Base-by-base conservation (phyloP, 2,797 vertebrate species). In the Epinephelus awoara region DNA sequence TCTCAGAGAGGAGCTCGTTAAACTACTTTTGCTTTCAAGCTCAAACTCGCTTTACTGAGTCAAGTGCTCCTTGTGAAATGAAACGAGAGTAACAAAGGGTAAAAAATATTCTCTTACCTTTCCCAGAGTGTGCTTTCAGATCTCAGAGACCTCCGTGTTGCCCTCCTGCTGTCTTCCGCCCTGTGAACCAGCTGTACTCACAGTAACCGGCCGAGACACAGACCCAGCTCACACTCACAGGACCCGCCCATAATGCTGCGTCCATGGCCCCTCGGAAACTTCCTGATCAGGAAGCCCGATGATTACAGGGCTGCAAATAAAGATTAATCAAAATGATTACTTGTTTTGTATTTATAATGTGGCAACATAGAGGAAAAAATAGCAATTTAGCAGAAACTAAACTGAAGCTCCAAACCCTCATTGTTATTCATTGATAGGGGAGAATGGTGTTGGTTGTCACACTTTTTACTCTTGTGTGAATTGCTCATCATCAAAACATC, bases 171-270 rank as follows among this genome's bases (percentile, higher is more conserved):
- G 54, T 38, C 19, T 71, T 59, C 72, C 51, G 80, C 79, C 40
- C 66, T 46, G 46, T 40, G 7, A 58, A 79, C 85, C 75, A 67
- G 85, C 80, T 42, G 80, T 76, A 46, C 42, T 74, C 81, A 72
- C 73, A 73, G 67, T 42, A 68, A 68, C 25, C 38, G 14, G 44
- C 27, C 15, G 81, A 77, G 65, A 47, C 51, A 81, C 82, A 50
- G 73, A 69, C 56, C 65, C 9, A 80, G 40, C 73, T 57, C 79
- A 85, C 51, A 61, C 84, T 79, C 54, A 40, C 42, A 80, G 77
- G 90, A 77, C 79, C 90, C 94, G 62, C 95, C 95, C 94, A 85
- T 72, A 4, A 6, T 27, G 89, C 4, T 61, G 87, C 88, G 0
- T 93, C 92, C 80, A 85, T 0, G n/a, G 1, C 23, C 5, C 7